These are phyloP conservation scores for Drosophila birchii DNA, from an alignment of 2,888 invertebrate species.

Conservation along the genomic window DNA sequence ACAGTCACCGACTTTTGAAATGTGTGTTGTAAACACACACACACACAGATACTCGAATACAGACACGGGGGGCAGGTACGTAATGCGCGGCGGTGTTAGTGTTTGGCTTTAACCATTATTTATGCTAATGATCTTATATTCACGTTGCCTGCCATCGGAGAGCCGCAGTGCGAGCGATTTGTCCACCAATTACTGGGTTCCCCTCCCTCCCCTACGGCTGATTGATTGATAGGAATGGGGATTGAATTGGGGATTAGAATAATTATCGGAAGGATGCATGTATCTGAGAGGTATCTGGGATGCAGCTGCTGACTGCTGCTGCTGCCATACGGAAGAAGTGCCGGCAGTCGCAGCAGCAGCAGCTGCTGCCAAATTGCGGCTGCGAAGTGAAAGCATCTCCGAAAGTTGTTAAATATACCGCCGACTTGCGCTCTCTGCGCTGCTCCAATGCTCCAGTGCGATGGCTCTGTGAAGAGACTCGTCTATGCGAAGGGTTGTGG, in stretches of 20 bases:
- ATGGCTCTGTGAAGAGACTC: slow-evolving; percentile 5
- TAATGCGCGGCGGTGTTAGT: slow-evolving; percentile 29
- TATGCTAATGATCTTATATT: slow-evolving; percentile 71
- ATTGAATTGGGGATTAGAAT: neutral
- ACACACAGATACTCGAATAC: slow-evolving; percentile 44
- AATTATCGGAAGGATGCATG: neutral
- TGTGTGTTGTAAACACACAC: slow-evolving; percentile 75
- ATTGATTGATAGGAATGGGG: neutral
- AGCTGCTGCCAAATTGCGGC: slow-evolving; percentile 59
- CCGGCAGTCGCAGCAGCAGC: slow-evolving; percentile 1
- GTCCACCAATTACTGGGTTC: slow-evolving; percentile 37
- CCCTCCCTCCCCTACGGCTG: neutral
- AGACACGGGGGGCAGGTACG: slow-evolving; percentile 32
- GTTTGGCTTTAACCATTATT: slow-evolving; percentile 67
- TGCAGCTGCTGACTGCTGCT: neutral
- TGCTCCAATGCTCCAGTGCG: neutral
- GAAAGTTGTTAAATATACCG: slow-evolving; percentile 71
- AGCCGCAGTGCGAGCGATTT: slow-evolving; percentile 23
- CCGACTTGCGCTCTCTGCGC: slow-evolving; percentile 15
- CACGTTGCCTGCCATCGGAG: slow-evolving; percentile 54
- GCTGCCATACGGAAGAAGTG: neutral
- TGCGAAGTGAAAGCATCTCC: slow-evolving; percentile 75
- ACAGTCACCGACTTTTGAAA: slow-evolving; percentile 83
- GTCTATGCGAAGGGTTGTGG: slow-evolving; percentile 6
- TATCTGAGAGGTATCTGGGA: neutral